phyloP scores from a whole-genome alignment of 1,140 invertebrate species.

The Bicyclus anynana region DNA sequence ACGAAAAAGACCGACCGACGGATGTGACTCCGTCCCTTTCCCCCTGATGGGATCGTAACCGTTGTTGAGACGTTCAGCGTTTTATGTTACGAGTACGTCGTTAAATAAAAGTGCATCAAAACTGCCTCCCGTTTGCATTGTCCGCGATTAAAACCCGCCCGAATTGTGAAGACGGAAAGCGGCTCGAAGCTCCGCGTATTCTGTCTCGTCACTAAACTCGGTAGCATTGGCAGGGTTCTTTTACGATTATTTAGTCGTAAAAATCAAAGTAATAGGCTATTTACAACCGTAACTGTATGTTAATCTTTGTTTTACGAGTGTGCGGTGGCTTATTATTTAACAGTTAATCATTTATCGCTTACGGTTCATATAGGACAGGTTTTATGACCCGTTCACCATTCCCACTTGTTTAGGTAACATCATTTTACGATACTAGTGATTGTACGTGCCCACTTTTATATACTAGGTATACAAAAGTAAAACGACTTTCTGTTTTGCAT shows the following conservation, averaged over 20 bases:
- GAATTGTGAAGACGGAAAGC: slow-evolving; percentile 30
- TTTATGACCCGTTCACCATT: slow-evolving; percentile 25
- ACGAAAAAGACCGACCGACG: slow-evolving; percentile 30
- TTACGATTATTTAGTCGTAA: slow-evolving; percentile 78
- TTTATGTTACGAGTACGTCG: slow-evolving; percentile 72
- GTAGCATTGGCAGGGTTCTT: slow-evolving; percentile 58
- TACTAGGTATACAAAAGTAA: not conserved
- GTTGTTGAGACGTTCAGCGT: slow-evolving; percentile 70
- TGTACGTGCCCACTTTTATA: not conserved
- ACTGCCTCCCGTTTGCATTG: slow-evolving; percentile 68
- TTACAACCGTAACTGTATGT: slow-evolving; percentile 74
- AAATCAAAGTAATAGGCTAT: slow-evolving; percentile 77
- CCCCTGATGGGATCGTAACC: slow-evolving; percentile 48
- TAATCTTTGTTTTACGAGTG: slow-evolving; percentile 76
- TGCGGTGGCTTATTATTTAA: slow-evolving; percentile 72
- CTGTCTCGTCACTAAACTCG: slow-evolving; percentile 35
- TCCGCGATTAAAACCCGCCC: slow-evolving; percentile 57
- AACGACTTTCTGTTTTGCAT: not conserved
- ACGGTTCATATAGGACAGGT: slow-evolving; percentile 45
- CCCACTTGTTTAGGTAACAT: slow-evolving; percentile 12
- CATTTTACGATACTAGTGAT: not conserved
- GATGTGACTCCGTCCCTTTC: slow-evolving; percentile 35
- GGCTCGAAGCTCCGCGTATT: slow-evolving; percentile 14
- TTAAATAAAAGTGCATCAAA: slow-evolving; percentile 77
- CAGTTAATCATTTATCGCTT: slow-evolving; percentile 70